These are phyloP conservation scores for Matsumyia berberina DNA, from an alignment of 2,888 invertebrate genomes.

Conservation along the genomic window DNA sequence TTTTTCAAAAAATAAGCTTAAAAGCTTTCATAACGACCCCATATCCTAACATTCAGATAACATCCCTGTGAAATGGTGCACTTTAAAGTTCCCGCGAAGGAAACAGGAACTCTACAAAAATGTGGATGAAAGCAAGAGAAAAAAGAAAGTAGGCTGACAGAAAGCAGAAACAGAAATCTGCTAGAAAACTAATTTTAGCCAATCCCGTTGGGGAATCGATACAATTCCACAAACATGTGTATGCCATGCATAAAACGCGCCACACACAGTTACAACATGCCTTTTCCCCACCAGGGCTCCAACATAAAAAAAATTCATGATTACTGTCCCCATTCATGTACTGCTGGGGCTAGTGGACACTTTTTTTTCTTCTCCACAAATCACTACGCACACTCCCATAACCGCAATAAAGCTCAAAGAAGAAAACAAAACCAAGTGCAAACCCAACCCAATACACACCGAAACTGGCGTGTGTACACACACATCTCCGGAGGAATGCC, in stretches of 20 bases:
- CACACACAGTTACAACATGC: slow-evolving; percentile 4
- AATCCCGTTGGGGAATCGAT: slow-evolving; percentile 60
- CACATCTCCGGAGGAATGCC: slow-evolving; percentile 55
- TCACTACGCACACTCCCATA: slow-evolving; percentile 7
- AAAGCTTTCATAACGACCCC: neutral
- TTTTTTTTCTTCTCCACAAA: slow-evolving; percentile 15
- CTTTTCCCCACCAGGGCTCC: slow-evolving; percentile 2
- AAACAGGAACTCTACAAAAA: slow-evolving; percentile 23
- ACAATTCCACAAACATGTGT: slow-evolving; percentile 52
- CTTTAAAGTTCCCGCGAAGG: neutral
- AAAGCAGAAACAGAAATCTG: slow-evolving; percentile 46
- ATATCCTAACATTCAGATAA: neutral
- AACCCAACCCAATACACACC: slow-evolving; percentile 52
- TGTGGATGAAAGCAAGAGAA: slow-evolving; percentile 19
- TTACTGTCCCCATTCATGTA: slow-evolving; percentile 7
- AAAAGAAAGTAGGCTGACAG: slow-evolving; percentile 60
- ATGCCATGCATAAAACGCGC: neutral
- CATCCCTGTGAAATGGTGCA: slow-evolving; percentile 36
- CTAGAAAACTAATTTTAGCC: slow-evolving; percentile 54
- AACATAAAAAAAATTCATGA: slow-evolving; percentile 7
- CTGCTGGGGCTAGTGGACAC: neutral
- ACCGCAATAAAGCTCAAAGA: slow-evolving; percentile 7
- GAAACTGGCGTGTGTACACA: slow-evolving; percentile 37
- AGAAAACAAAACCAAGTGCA: slow-evolving; percentile 24
- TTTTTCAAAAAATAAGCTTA: no score